Evolutionary conservation across 1,140 invertebrate species (phyloP).

Genomic region (Leptonema lineaticorne): DNA sequence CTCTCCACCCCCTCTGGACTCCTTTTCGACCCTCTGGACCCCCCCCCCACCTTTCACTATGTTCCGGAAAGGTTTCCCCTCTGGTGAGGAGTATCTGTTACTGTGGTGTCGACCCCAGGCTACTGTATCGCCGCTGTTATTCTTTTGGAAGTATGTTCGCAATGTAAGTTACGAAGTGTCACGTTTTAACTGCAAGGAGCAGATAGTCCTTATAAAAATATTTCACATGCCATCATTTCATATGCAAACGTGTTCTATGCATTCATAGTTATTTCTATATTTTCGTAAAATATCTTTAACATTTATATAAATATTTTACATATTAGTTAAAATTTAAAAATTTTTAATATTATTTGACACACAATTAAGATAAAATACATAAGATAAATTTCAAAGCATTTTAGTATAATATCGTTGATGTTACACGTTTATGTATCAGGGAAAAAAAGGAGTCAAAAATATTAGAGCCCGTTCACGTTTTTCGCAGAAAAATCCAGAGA

Average conservation of each 20-base stretch:
- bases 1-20: neutral
- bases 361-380: too few species aligned
- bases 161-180: slow-evolving; percentile 26
- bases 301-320: too few species aligned
- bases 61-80: neutral
- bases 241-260: neutral
- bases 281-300: too few species aligned
- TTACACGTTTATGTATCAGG: too few species aligned
- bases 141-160: slow-evolving; percentile 33
- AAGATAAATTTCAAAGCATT: too few species aligned
- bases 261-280: too few species aligned
- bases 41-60: neutral
- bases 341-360: too few species aligned
- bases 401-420: too few species aligned
- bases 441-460: too few species aligned
- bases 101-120: slow-evolving; percentile 13
- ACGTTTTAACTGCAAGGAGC: slow-evolving; percentile 36
- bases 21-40: neutral
- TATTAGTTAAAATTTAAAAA: too few species aligned
- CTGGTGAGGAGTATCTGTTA: slow-evolving; percentile 18
- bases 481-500: too few species aligned
- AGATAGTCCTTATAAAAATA: slow-evolving; percentile 22
- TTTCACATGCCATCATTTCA: neutral
- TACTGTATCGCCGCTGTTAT: slow-evolving; percentile 35
- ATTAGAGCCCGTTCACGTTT: too few species aligned